Evolutionary conservation across 2,888 invertebrate genomes (phyloP), one percentile per base, ranked within the genome.

Genomic region (Troilus luridus): DNA sequence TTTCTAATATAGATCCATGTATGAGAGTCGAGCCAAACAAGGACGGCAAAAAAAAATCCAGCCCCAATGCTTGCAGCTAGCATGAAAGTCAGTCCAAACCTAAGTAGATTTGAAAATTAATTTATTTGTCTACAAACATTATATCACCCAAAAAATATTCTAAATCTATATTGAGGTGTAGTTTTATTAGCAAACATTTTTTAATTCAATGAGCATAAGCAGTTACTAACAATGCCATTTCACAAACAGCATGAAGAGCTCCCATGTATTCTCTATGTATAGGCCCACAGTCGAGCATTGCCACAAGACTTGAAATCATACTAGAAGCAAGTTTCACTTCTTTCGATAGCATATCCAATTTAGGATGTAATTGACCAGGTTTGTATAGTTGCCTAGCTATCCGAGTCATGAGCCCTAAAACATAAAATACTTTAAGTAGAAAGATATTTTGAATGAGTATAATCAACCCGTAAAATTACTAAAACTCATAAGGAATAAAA

Each of bases 1-100:
- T 98, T 98, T 93, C 98, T 96, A 93, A 98, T 98, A 94, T 98
- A 98, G 94, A 98, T 98, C 98, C 99, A 99, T 14, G 98, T 98
- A 94, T 98, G 98, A 9, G 98, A 98, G 94, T 98, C 98, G 91
- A 99, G 97, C 95, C 98, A 97, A 90, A 98, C 98, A 93, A 98
- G 96, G 60, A 98, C 96, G 0, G 98, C 98, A 94, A 99, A 97
- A 93, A 98, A 95, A 92, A 99, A 96, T 19, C 98, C 98, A 62
- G 98, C 97, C 72, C 97, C 96, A 72, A 98, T 96, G 92, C 98
- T 97, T 60, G 98, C 98, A 92, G 97, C 95, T 93, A 99, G 95
- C 96, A 99, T 98, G 91, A 98, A 96, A 5, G 97, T 97, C 92
- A 98, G 94, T 90, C 98, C 98, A 94, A 94, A 95, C 91, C 95